phyloP scores from a whole-genome alignment of 2,797 vertebrate genomes.

The Miichthys miiuy region DNA sequence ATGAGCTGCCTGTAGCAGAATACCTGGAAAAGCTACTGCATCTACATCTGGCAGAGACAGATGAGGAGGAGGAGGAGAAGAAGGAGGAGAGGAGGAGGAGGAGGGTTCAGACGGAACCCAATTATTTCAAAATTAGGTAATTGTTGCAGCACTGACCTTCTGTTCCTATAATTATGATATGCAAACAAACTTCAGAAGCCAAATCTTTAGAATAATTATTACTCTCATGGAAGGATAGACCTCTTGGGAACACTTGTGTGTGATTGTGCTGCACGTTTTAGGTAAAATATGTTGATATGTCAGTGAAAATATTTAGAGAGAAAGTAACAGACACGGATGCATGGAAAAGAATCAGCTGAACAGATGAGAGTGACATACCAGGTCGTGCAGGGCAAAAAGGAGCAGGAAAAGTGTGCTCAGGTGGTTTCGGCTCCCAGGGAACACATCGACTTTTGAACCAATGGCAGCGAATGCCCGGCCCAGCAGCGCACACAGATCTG shows the following conservation, averaged over 20 bases:
- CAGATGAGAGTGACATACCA: slow-evolving; percentile 40
- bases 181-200: slow-evolving; percentile 66
- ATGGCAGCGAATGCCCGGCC: slow-evolving; percentile 91
- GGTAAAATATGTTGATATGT: slow-evolving; percentile 11
- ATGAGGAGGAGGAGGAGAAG: slow-evolving; percentile 1
- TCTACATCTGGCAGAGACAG: slow-evolving; percentile 44
- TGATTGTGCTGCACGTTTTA: neutral
- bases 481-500: slow-evolving; percentile 87
- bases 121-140: slow-evolving; percentile 72
- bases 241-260: slow-evolving; percentile 29
- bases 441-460: slow-evolving; percentile 89
- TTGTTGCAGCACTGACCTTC: slow-evolving; percentile 67
- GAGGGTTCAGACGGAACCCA: slow-evolving; percentile 42
- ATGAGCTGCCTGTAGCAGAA: slow-evolving; percentile 15
- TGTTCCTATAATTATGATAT: slow-evolving; percentile 65
- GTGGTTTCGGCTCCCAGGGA: slow-evolving; percentile 88
- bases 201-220: slow-evolving; percentile 54
- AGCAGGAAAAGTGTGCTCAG: slow-evolving; percentile 75
- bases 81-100: neutral
- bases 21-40: slow-evolving; percentile 18
- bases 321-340: neutral
- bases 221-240: slow-evolving; percentile 39
- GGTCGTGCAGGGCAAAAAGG: slow-evolving; percentile 83
- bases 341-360: neutral
- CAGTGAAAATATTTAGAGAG: slow-evolving; percentile 12